Base-by-base conservation (phyloP, 1,140 invertebrate species). In the Araneus ventricosus region DNA sequence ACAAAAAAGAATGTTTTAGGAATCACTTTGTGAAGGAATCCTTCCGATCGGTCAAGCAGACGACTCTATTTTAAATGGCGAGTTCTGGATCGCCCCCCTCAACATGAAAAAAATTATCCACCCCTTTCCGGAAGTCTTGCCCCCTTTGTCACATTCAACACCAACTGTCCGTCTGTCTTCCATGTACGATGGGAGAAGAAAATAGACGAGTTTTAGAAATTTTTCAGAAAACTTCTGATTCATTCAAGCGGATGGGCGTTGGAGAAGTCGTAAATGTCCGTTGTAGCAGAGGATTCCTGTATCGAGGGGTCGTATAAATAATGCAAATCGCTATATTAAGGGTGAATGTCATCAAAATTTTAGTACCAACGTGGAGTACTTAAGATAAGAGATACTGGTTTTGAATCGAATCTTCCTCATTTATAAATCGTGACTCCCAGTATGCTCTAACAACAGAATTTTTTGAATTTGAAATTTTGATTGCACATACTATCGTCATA, bases 211-310 rank as follows among this genome's bases (percentile, higher is more conserved):
- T 86, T 86, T 86, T 57, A 59, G 52, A 61, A 86, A 86, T 59
- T 86, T 86, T 86, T 57, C 30, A 86, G 84, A 86, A 84, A 86
- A 86, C 84, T 86, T 86, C 84, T 86, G 84, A 86, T 86, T 86
- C 84, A 86, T 86, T 86, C 84, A 34, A 86, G 84, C 84, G 84
- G 30, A 59, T 34, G 30, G 84, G 52, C n/a, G 84, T 57, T 86
- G 52, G 27, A 57, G 84, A 7, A 86, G 84, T 86, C 84, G 84
- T 86, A 86, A 86, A 86, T 86, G 84, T 59, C 84, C n/a, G 30
- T 34, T 34, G 52, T 86, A 34, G 84, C 52, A 45, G n/a, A 57
- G 84, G 52, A 52, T 61, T 86, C 52, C 61, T 24, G 39, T 45
- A 52, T 41, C 8, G 45, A n/a, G 45, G 80, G 80, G 34, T 17